Evolutionary conservation across 2,113 vertebrate genomes (phyloP), one percentile per base, ranked within the genome.

Genomic region (Atrichornis clamosus): DNA sequence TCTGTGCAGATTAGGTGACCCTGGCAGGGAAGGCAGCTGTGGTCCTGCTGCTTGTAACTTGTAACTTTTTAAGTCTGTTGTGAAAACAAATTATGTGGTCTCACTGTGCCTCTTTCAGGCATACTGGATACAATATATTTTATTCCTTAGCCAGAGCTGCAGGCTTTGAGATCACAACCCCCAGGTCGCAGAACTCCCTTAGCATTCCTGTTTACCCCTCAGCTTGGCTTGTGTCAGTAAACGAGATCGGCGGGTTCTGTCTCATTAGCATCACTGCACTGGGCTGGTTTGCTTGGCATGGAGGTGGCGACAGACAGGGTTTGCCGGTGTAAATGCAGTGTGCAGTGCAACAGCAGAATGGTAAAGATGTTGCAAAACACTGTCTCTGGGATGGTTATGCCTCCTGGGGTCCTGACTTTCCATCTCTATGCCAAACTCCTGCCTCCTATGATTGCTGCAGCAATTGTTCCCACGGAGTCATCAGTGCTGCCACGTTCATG

Each of bases 311-410:
- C 27, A 39, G 49, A 4, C 11, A 15, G 23, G 15, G 27, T 20
- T 93, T 79, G 41, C 37, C 10, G 7, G 11, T 4, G 6, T 14
- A 18, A 55, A 42, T 0, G 6, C 2, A 70, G 18, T 0, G 1
- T 3, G 37, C 64, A 37, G 11, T 19, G 32, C 27, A 41, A 41
- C 24, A 85, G n/a, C 22, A 22, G 37, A 12, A 35, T 3, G 7
- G 49, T 67, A 76, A 76, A 87, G 69, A 20, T 11, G 7, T 11
- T 56, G 53, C 14, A 60, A 44, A 84, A 8, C 13, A 7, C 4
- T 2, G 9, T 10, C 4, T n/a, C 70, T 58, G 37, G 28, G 24
- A 35, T 3, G 30, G 6, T 60, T 84, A 5, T 78, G 21, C 15
- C 28, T 68, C n/a, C 44, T 33, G 41, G 22, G 22, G 17, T 90